Conservation (phyloP, 2,113 vertebrate species). For the Meriones unguiculatus region DNA sequence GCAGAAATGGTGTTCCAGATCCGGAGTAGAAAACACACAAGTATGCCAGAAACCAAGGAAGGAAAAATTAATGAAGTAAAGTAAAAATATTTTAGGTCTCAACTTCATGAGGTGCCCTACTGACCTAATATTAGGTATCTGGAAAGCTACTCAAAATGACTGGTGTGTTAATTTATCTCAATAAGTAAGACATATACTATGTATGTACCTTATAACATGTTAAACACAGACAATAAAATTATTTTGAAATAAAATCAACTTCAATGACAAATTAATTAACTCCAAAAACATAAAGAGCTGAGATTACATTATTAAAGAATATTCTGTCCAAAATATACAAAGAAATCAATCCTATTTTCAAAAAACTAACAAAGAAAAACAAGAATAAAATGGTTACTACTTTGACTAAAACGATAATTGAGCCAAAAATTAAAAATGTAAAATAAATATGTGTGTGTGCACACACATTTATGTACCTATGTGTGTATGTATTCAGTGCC, state of each 20-base stretch:
- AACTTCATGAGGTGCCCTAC: background rate
- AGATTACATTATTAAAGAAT: background rate
- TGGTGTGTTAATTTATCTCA: background rate
- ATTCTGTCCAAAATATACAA: background rate
- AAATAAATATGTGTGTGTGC: background rate
- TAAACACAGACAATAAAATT: background rate
- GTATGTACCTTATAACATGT: background rate
- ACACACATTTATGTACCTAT: background rate
- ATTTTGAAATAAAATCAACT: background rate
- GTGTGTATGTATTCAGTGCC: background rate
- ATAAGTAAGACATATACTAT: background rate
- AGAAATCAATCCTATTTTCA: background rate
- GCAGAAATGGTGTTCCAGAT: background rate
- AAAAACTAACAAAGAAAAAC: background rate
- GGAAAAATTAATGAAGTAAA: background rate
- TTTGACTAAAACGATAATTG: background rate
- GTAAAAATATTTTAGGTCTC: background rate
- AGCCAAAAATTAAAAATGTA: background rate
- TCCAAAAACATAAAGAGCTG: background rate
- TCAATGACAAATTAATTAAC: background rate
- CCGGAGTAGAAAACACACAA: background rate
- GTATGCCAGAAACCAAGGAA: background rate
- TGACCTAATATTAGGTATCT: background rate
- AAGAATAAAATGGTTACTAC: background rate
- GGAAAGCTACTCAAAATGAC: background rate